These are phyloP conservation scores for Sesia bembeciformis DNA, from an alignment of 2,888 invertebrate genomes.

Conservation along the genomic window DNA sequence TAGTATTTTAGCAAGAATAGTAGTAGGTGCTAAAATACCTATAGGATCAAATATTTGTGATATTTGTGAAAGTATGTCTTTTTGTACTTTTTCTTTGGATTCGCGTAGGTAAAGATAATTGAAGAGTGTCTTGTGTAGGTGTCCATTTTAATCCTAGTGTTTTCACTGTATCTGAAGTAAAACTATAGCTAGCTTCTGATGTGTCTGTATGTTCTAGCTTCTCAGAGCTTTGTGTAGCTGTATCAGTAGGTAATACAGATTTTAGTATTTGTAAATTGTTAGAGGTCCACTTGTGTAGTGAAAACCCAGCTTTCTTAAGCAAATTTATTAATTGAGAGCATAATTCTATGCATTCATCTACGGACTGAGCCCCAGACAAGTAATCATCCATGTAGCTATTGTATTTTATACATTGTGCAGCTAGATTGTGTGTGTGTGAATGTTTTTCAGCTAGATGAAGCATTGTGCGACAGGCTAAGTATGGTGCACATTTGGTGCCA, in stretches of 20 bases:
- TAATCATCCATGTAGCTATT: constrained; percentile 4
- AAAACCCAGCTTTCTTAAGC: constrained; percentile 2
- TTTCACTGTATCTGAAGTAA: background rate
- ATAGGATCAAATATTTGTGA: background rate
- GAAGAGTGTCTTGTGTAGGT: constrained; percentile 1
- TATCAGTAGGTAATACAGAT: no score
- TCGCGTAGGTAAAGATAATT: background rate
- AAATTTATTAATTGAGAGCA: constrained; percentile 3
- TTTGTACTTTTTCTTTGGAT: background rate
- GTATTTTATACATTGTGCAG: background rate
- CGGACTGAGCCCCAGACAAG: background rate
- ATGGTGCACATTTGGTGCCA: no score
- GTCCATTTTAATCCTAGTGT: constrained; percentile 6
- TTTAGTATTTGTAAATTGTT: constrained; percentile 2
- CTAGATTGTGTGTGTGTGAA: background rate
- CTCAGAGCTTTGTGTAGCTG: no score
- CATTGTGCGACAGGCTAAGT: no score
- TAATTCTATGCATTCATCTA: background rate
- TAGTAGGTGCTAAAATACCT: background rate
- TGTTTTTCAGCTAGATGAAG: no score
- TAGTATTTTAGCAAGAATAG: background rate
- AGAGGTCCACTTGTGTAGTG: constrained; percentile 7
- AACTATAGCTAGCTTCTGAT: background rate
- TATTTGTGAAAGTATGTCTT: background rate
- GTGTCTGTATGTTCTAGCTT: no score